phyloP scores from a whole-genome alignment of 1,140 invertebrate species.

The Caerostris darwini region DNA sequence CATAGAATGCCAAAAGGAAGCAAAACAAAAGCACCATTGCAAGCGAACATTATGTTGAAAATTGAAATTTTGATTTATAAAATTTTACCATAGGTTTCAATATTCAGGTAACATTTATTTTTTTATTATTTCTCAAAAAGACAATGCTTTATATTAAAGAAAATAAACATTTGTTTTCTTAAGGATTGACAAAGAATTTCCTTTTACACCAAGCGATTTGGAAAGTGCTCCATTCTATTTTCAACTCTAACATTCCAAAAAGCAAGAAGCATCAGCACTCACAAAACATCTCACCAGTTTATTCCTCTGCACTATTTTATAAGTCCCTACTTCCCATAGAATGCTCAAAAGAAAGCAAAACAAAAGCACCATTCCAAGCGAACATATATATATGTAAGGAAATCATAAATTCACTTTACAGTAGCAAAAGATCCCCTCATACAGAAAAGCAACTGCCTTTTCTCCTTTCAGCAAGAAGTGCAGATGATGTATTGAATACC shows the following conservation, averaged over 20 bases:
- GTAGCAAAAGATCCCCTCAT: not conserved
- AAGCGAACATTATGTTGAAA: no score
- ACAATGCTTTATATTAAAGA: no score
- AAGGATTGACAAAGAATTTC: no score
- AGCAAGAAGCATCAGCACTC: not conserved
- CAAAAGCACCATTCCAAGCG: conserved; percentile 15
- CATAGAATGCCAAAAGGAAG: not conserved
- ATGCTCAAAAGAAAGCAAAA: not conserved
- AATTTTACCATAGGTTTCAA: no score
- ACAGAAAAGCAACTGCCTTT: not conserved
- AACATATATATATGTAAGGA: not conserved
- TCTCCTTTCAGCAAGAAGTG: not conserved
- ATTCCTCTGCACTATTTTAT: not conserved
- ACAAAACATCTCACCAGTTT: not conserved
- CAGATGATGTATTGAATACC: conserved; percentile 47
- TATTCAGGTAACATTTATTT: no score
- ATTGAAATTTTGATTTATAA: no score
- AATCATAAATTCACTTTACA: conserved; percentile 37
- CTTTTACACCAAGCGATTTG: no score
- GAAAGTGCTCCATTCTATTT: not conserved
- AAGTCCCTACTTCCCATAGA: not conserved
- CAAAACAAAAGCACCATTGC: conserved; percentile 26
- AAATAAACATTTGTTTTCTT: no score
- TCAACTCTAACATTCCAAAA: not conserved
- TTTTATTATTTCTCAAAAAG: no score